Percentiles rank a stretch among this genome's conserved stretches.
phyloP scores from a whole-genome alignment of 1,140 invertebrate genomes.

The Rhopalosiphum padi region DNA sequence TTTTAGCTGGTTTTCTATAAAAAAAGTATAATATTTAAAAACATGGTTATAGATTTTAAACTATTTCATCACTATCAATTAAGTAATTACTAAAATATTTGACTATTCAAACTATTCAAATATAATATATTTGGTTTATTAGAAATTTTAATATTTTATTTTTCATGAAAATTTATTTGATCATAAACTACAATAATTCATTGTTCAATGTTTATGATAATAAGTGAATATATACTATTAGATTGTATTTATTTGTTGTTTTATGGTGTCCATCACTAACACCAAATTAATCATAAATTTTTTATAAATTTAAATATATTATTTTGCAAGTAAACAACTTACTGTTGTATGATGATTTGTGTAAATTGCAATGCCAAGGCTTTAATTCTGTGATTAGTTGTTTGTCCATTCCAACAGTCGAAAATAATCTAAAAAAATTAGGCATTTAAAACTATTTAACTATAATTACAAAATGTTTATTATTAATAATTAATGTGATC shows the following conservation, averaged over 20 bases:
- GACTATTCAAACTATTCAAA: not conserved
- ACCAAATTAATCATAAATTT: not conserved
- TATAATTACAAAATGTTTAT: not conserved
- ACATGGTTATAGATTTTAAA: not conserved
- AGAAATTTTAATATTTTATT: not conserved
- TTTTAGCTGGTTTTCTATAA: slow-evolving; percentile 69
- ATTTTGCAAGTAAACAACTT: slow-evolving; percentile 56
- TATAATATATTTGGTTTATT: not conserved
- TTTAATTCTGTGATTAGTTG: slow-evolving; percentile 83
- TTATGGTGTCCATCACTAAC: not conserved
- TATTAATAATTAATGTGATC: not conserved
- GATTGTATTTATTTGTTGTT: not conserved
- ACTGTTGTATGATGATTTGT: slow-evolving; percentile 74
- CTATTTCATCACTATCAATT: not conserved
- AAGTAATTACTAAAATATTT: no score
- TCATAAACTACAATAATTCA: not conserved
- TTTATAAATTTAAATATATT: not conserved
- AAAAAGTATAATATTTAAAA: slow-evolving; percentile 65
- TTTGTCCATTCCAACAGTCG: slow-evolving; percentile 83
- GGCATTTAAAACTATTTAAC: not conserved
- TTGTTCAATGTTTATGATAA: no score
- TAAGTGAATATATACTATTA: no score
- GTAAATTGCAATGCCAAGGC: slow-evolving; percentile 82
- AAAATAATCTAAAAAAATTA: slow-evolving; percentile 71
- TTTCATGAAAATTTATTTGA: not conserved